A percentile compares a stretch with the other conserved stretches of the same genome.
These are phyloP conservation scores for Drosophila subsilvestris DNA, from an alignment of 2,888 invertebrate genomes.

Conservation along the genomic window DNA sequence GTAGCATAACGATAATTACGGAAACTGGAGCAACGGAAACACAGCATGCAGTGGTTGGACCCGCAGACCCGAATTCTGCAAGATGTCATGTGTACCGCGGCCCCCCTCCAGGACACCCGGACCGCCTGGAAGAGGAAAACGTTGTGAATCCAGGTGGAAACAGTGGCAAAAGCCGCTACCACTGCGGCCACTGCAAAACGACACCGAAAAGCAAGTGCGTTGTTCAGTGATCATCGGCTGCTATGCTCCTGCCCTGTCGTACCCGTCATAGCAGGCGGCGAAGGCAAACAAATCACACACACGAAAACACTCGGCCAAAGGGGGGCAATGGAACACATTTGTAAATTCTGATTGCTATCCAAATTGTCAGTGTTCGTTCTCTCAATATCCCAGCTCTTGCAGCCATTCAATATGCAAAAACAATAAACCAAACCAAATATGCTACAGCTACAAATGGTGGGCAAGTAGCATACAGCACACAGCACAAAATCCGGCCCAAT, in stretches of 20 bases:
- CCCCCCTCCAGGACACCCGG: neutral
- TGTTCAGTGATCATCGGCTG: neutral
- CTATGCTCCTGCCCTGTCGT: no score
- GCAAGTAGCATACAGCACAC: slow-evolving; percentile 21
- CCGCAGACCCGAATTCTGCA: neutral
- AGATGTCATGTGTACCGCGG: neutral
- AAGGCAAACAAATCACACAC: neutral
- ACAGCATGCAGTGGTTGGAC: neutral
- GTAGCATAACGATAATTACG: neutral
- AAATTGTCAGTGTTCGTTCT: slow-evolving; percentile 31
- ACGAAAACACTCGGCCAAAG: neutral
- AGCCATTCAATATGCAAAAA: neutral
- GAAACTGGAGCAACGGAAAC: neutral
- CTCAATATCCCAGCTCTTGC: neutral
- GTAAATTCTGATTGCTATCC: neutral
- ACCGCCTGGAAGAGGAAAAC: neutral
- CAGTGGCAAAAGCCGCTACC: neutral
- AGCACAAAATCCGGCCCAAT: neutral
- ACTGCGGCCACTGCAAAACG: neutral
- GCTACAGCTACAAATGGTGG: slow-evolving; percentile 49
- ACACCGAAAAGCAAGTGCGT: neutral
- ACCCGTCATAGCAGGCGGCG: slow-evolving; percentile 29
- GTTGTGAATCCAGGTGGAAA: no score
- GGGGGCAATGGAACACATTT: slow-evolving; percentile 14
- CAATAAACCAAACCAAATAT: slow-evolving; percentile 32